Base-by-base conservation (phyloP, 2,113 vertebrate species). In the Porphyrio hochstetteri region DNA sequence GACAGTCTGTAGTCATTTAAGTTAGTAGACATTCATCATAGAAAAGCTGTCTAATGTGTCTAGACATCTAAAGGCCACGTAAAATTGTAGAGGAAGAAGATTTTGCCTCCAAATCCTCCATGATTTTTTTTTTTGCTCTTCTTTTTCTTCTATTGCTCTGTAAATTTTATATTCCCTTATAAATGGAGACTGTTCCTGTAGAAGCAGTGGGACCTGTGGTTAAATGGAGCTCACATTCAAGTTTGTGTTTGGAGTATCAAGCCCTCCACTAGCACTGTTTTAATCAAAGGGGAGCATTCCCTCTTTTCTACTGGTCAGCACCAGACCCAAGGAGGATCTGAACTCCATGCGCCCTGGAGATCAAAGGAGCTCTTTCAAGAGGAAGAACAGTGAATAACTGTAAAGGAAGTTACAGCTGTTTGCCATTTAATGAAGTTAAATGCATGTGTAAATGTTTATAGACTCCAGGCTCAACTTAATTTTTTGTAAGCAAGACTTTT, bases 361-460 rank as follows among this genome's bases (percentile, higher is more conserved):
- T 95, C 91, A 93, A 95, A 92, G 92, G 81, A 86, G 28, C 10
- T 46, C 56, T 96, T 95, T 93, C 56, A 88, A 95, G 77, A 90
- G 68, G 86, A 94, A 93, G 81, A 93, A 84, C 86, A 88, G 60
- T 0, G 18, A 92, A 94, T 94, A 94, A 88, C 88, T 84, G 64
- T 56, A 84, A 82, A 95, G 86, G 88, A 91, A 92, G 91, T 86
- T 88, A 91, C 91, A 95, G 94, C 94, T 97, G 92, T 95, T 97
- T 96, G 92, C 50, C 55, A 91, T 95, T 95, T 94, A 96, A 90
- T 92, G 78, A 93, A 94, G 83, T 96, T 89, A 96, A 95, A 96
- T 53, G 77, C 88, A 92, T 89, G 76, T 95, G 57, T 88, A 94
- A 93, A 95, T 93, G 69, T 96, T 97, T 94, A 96, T 86, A 95